These are phyloP conservation scores for Sciurus carolinensis DNA, from an alignment of 2,797 vertebrate genomes.

Conservation along the genomic window DNA sequence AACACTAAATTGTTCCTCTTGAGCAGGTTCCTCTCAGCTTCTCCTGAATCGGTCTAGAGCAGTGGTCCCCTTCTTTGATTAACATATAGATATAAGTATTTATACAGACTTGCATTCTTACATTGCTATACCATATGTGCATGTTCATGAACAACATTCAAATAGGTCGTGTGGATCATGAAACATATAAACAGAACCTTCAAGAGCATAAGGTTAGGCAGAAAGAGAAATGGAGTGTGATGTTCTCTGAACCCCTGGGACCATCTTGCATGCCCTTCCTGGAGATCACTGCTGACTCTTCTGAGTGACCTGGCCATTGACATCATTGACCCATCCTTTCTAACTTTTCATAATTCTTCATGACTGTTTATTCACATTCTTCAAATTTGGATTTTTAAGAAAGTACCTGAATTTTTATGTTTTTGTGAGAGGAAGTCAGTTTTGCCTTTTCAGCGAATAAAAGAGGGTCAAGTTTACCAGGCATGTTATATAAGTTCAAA, in stretches of 20 bases:
- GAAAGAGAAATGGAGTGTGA: background rate
- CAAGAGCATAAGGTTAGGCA: background rate
- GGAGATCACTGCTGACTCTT: background rate
- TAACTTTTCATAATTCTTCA: constrained; percentile 3
- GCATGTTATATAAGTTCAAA: background rate
- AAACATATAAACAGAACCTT: constrained; percentile 13
- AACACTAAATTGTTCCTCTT: background rate
- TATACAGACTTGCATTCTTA: background rate
- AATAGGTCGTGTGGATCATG: background rate
- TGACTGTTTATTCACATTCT: background rate
- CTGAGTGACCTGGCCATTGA: background rate
- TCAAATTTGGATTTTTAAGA: background rate
- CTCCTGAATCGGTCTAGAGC: background rate
- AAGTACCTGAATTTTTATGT: background rate
- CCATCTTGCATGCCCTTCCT: background rate
- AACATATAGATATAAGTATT: background rate
- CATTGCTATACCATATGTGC: background rate
- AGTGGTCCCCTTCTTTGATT: background rate
- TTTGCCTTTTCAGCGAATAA: background rate
- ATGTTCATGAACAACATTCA: constrained; percentile 5
- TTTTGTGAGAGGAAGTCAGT: background rate
- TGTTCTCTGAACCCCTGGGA: background rate
- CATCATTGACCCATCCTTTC: background rate
- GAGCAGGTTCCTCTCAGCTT: background rate
- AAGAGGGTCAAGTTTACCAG: background rate